Conservation (phyloP, 1,140 invertebrate genomes). For the Onthophagus taurus region DNA sequence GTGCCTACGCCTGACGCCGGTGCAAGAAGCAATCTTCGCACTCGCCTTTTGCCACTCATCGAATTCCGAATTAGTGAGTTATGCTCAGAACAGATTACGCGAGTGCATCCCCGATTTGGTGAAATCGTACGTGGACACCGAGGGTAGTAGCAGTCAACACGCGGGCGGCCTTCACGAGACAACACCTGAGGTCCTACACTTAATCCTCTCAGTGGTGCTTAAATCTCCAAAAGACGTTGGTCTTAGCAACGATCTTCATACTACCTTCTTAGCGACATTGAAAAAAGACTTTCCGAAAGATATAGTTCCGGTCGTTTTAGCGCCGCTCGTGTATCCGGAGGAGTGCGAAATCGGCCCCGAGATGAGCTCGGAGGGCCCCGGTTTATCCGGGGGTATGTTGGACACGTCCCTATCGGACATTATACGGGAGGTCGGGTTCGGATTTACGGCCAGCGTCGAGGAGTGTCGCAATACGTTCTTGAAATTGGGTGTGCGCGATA, state of each 20-base stretch:
- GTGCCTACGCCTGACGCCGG: conserved; percentile 69
- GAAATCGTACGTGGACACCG: conserved; percentile 71
- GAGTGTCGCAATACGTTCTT: conserved; percentile 78
- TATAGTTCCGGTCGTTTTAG: conserved; percentile 76
- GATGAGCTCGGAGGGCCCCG: conserved; percentile 44
- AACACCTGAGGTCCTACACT: conserved; percentile 77
- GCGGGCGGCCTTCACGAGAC: conserved; percentile 80
- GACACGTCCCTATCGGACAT: conserved; percentile 70
- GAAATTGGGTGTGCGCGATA: conserved; percentile 63
- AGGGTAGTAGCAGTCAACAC: conserved; percentile 55
- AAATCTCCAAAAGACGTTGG: conserved; percentile 48
- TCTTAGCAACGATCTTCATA: conserved; percentile 59
- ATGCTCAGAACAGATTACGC: conserved; percentile 68
- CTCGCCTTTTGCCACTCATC: conserved; percentile 72
- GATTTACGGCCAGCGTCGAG: conserved; percentile 77
- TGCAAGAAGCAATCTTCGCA: conserved; percentile 84
- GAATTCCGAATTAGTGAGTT: conserved; percentile 58
- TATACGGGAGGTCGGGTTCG: conserved; percentile 78
- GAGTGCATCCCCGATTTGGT: conserved; percentile 77
- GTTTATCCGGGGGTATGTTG: conserved; percentile 50
- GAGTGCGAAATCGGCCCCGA: conserved; percentile 62
- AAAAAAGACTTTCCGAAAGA: conserved; percentile 80
- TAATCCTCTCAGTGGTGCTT: conserved; percentile 58
- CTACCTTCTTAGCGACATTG: conserved; percentile 70
- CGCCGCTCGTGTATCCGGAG: conserved; percentile 75